Conservation (phyloP, 2,888 invertebrate species). For the Ormyrus labotus region DNA sequence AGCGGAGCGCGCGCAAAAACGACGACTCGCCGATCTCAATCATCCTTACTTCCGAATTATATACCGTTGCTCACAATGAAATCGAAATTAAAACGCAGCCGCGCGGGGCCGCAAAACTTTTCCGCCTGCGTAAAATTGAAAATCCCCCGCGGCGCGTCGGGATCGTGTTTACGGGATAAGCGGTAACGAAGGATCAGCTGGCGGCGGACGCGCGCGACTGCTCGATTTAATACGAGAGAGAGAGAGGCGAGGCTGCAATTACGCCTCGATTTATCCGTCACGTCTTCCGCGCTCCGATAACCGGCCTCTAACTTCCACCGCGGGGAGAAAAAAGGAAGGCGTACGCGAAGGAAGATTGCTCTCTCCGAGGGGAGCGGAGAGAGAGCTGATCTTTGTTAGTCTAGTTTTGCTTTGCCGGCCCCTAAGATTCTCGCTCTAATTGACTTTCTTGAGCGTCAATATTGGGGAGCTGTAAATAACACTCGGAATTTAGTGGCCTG, state of each 20-base stretch:
- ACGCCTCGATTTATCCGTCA: conserved; percentile 46
- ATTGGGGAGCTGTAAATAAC: not conserved
- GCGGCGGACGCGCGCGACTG: conserved; percentile 5
- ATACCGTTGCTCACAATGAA: not conserved
- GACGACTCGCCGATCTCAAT: conserved; percentile 19
- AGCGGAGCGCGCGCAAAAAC: not conserved
- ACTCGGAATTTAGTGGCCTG: no score
- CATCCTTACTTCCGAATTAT: not conserved
- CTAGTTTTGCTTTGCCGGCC: not conserved
- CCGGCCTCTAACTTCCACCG: not conserved
- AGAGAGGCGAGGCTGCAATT: conserved; percentile 22
- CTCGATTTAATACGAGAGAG: conserved; percentile 33
- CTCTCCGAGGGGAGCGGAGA: not conserved
- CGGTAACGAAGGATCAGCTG: conserved; percentile 9
- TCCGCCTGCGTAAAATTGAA: conserved; percentile 44
- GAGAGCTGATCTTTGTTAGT: conserved; percentile 6
- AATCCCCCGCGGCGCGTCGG: conserved; percentile 35
- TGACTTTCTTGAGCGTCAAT: conserved; percentile 29
- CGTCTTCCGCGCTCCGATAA: conserved; percentile 15
- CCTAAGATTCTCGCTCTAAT: conserved; percentile 19
- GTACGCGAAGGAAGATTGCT: conserved; percentile 13
- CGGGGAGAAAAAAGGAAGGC: conserved; percentile 5
- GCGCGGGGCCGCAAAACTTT: not conserved
- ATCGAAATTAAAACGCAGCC: conserved; percentile 13
- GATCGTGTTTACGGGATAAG: conserved; percentile 36